phyloP scores from a whole-genome alignment of 1,140 invertebrate genomes.

The Pteromalus puparum region DNA sequence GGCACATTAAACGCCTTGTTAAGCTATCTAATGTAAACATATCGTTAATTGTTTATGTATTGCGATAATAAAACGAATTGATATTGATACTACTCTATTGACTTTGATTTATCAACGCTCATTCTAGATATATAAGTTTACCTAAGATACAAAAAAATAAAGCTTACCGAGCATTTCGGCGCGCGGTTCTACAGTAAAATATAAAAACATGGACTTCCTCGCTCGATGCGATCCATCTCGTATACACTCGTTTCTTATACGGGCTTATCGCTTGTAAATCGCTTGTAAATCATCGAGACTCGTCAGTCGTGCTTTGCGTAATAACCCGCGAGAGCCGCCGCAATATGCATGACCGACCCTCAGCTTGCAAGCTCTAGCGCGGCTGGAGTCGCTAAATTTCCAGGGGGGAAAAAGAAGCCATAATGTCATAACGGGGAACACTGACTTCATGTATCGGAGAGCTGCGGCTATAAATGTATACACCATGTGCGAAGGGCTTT shows the following conservation, averaged over 20 bases:
- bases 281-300: too few species aligned
- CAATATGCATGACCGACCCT: too few species aligned
- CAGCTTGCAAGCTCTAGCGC: conserved; percentile 30
- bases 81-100: background rate
- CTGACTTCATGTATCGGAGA: too few species aligned
- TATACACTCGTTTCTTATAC: background rate
- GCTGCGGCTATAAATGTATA: too few species aligned
- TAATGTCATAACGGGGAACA: too few species aligned
- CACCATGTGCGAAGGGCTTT: background rate
- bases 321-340: background rate
- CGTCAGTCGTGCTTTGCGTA: background rate
- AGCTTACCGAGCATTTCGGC: background rate
- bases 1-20: background rate
- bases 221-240: background rate
- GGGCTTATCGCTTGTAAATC: conserved; percentile 15
- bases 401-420: background rate
- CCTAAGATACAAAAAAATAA: too few species aligned
- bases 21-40: background rate
- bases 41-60: background rate
- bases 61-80: background rate
- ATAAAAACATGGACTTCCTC: background rate
- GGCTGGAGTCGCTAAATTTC: background rate
- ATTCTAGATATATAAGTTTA: too few species aligned
- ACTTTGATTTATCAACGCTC: background rate
- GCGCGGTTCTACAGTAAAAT: too few species aligned